These are phyloP conservation scores for Ceratina calcarata DNA, from an alignment of 1,140 invertebrate genomes.

Conservation along the genomic window DNA sequence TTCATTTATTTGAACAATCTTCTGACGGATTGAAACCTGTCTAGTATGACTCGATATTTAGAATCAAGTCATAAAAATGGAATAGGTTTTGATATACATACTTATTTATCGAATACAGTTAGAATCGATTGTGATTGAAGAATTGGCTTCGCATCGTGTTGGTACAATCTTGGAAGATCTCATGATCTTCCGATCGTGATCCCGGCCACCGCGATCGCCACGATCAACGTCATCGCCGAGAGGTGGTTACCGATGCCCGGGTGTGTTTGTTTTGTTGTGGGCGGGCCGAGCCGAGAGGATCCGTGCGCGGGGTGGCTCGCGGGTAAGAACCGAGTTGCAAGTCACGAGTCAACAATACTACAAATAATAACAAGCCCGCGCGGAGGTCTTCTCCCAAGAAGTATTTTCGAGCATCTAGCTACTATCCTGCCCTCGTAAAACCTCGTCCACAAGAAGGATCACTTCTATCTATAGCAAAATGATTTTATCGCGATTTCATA, in stretches of 20 bases:
- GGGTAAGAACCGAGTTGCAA: slow-evolving; percentile 73
- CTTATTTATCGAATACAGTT: too few species aligned
- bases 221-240: slow-evolving; percentile 45
- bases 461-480: neutral
- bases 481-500: too few species aligned
- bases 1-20: too few species aligned
- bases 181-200: neutral
- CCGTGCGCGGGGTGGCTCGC: slow-evolving; percentile 50
- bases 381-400: slow-evolving; percentile 63
- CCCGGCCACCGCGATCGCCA: slow-evolving; percentile 3
- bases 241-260: slow-evolving; percentile 48
- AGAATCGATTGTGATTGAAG: too few species aligned
- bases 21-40: too few species aligned
- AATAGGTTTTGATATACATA: too few species aligned
- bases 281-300: slow-evolving; percentile 62
- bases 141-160: too few species aligned
- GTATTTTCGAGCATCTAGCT: slow-evolving; percentile 71
- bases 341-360: slow-evolving; percentile 80
- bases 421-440: slow-evolving; percentile 66
- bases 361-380: slow-evolving; percentile 79
- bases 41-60: too few species aligned
- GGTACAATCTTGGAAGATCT: too few species aligned
- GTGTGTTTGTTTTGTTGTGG: slow-evolving; percentile 76
- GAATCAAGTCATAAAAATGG: too few species aligned
- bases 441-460: slow-evolving; percentile 44